Evolutionary conservation across 2,797 vertebrate genomes (phyloP).

Genomic region (Tenualosa thibaudeaui): DNA sequence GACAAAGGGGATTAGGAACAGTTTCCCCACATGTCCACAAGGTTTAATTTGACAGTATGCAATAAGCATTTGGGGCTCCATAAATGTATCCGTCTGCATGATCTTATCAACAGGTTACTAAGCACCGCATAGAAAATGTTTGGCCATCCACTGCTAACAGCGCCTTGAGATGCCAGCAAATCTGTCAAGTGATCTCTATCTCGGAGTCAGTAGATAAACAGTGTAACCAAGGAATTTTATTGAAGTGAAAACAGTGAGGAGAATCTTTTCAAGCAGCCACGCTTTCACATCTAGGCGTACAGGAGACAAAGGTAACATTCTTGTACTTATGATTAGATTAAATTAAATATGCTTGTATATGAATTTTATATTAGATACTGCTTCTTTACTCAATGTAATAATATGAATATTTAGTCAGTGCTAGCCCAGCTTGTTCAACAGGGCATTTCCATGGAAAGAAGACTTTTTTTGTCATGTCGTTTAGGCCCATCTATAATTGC

Average conservation of each 20-base stretch:
- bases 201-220: conserved; percentile 38
- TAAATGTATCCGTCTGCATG: neutral
- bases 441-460: too few species aligned
- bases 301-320: neutral
- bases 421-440: too few species aligned
- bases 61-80: too few species aligned
- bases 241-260: neutral
- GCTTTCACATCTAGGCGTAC: neutral
- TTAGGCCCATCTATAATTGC: neutral
- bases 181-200: conserved; percentile 28
- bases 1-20: too few species aligned
- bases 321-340: too few species aligned
- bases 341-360: too few species aligned
- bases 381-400: too few species aligned
- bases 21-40: too few species aligned
- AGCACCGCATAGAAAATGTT: neutral
- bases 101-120: conserved; percentile 10
- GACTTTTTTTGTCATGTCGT: too few species aligned
- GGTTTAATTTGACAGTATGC: too few species aligned
- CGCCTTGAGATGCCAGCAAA: neutral
- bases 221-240: conserved; percentile 37
- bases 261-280: conserved; percentile 13
- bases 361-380: too few species aligned
- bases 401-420: too few species aligned
- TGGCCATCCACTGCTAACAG: neutral